Base-by-base conservation (phyloP, 2,797 vertebrate genomes). In the Dryobates pubescens region DNA sequence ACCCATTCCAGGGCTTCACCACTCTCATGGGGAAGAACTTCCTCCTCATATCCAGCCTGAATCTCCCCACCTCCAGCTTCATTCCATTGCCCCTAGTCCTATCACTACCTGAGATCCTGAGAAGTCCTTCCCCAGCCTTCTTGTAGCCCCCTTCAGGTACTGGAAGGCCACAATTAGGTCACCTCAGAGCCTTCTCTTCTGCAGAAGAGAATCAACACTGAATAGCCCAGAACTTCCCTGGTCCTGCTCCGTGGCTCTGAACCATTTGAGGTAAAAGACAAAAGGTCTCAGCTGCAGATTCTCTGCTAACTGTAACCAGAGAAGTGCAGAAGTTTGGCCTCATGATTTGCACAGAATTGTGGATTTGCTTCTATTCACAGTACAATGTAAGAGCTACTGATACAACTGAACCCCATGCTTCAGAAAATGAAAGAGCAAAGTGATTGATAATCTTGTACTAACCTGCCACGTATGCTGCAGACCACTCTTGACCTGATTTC, bases 391-490 rank as follows among this genome's bases (percentile, higher is more conserved):
- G 20, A 56, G 10, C 10, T 29, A 23, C 62, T 64, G 13, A 26
- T 13, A 43, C 4, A 53, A 57, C 0, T n/a, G 20, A 17, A 23
- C 3, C 10, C 19, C 1, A 0, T 36, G 30, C 61, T 83, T 70
- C 45, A 73, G n/a, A 82, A 90, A 61, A 47, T 19, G 29, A 36
- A 84, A 84, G 22, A 20, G 38, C n/a, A 59, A 47, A 65, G 5
- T 27, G 20, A 38, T 18, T 24, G 22, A 16, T 51, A 63, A 59
- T 56, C 32, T 82, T 65, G 13, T 43, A 27, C 26, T 63, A 12
- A 81, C 70, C 34, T 61, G 26, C 41, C 43, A 43, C 6, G 45
- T 51, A 7, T 1, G 26, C 71, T 34, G 14, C 36, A 84, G 32
- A 17, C 23, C 1, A 2, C 30, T 32, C 59, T 34, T 67, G 57